Conservation (phyloP, 1,140 invertebrate genomes). For the Battus philenor region DNA sequence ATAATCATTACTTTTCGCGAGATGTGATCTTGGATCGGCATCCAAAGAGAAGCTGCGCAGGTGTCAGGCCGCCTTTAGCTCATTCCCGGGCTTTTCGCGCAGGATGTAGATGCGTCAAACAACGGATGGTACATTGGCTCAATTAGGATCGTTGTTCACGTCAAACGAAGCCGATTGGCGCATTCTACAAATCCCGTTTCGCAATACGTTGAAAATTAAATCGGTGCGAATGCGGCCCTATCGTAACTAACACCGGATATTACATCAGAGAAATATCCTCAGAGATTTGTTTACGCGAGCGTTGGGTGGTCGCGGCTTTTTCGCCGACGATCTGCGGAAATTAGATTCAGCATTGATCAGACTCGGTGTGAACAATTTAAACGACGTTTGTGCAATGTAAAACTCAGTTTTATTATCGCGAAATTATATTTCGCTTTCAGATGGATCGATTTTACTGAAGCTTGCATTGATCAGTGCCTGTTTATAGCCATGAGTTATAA, state of each 20-base stretch:
- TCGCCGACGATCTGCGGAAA: conserved; percentile 51
- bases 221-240: conserved; percentile 53
- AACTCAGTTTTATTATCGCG: conserved; percentile 4
- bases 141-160: conserved; percentile 43
- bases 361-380: conserved; percentile 15
- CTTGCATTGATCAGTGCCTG: conserved; percentile 7
- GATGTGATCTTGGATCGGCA: conserved; percentile 66
- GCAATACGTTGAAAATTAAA: conserved; percentile 39
- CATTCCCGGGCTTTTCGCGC: conserved; percentile 71
- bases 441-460: conserved; percentile 8
- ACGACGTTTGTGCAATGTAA: neutral
- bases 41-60: conserved; percentile 62
- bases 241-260: conserved; percentile 50
- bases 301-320: conserved; percentile 49
- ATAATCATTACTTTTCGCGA: conserved; percentile 75
- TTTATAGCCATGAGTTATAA: conserved; percentile 6
- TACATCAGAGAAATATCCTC: conserved; percentile 66
- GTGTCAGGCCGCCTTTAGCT: conserved; percentile 44
- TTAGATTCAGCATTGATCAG: conserved; percentile 46
- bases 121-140: conserved; percentile 58
- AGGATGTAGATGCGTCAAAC: conserved; percentile 53
- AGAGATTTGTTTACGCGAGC: conserved; percentile 66
- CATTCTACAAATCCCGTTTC: conserved; percentile 1
- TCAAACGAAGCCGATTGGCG: conserved; percentile 41
- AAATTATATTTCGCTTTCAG: neutral